A percentile compares a stretch with the other conserved stretches of the same genome.
Evolutionary conservation across 2,797 vertebrate genomes (phyloP).

Genomic region (Valencia hispanica): DNA sequence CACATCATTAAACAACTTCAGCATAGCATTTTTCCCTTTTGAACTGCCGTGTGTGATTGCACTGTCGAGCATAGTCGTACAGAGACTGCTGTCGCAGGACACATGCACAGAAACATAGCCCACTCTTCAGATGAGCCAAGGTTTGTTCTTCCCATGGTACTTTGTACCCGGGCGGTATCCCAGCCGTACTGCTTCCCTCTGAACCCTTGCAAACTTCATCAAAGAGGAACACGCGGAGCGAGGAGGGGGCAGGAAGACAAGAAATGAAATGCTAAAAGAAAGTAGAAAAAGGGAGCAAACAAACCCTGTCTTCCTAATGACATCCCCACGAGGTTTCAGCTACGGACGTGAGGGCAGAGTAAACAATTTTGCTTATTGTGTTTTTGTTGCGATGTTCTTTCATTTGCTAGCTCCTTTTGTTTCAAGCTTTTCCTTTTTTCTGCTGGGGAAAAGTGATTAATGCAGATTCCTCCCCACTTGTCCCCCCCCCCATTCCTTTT

Average conservation of each 20-base stretch:
- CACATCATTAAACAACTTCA: constrained; percentile 15
- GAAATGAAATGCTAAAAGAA: constrained; percentile 22
- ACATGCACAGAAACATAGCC: constrained; percentile 4
- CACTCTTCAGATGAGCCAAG: constrained; percentile 59
- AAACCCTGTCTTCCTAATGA: constrained; percentile 65
- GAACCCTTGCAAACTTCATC: constrained; percentile 77
- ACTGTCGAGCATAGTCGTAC: constrained; percentile 42
- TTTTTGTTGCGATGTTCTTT: constrained; percentile 68
- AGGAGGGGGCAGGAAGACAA: constrained; percentile 56
- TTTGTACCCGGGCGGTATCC: constrained; percentile 69
- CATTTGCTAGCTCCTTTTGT: constrained; percentile 67
- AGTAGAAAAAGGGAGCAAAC: constrained; percentile 26
- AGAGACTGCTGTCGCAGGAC: not conserved
- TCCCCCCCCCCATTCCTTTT: constrained; percentile 16
- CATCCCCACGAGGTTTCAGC: constrained; percentile 63
- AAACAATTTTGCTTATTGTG: constrained; percentile 76
- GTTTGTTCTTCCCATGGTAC: constrained; percentile 78
- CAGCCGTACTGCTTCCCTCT: constrained; percentile 59
- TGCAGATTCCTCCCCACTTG: constrained; percentile 60
- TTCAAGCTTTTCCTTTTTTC: constrained; percentile 41
- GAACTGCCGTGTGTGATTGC: constrained; percentile 47
- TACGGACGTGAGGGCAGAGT: constrained; percentile 74
- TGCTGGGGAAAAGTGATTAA: constrained; percentile 70
- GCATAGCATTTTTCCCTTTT: constrained; percentile 40
- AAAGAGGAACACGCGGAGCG: constrained; percentile 69